Base-by-base conservation (phyloP, 2,888 invertebrate genomes). In the Oligia fasciuncula region DNA sequence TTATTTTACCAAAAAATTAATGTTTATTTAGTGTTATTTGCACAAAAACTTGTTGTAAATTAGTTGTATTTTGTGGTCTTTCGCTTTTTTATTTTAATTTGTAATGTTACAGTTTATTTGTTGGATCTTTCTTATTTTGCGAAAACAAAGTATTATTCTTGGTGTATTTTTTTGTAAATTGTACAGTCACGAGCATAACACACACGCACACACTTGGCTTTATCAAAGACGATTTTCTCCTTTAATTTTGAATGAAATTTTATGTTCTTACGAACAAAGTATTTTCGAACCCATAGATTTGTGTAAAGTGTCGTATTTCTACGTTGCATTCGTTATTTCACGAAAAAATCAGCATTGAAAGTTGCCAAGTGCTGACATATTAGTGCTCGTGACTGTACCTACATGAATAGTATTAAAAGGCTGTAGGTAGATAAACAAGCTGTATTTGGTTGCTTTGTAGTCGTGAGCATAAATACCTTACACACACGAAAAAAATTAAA, bases 1-100 rank as follows among this genome's bases (percentile, higher is more conserved):
- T 92, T 92, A 91, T 88, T 89, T 88, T 77, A 86, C 91, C 92
- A 91, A 92, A 92, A 90, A 86, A 43, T n/a, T 63, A 77, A 65
- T 83, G 66, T 80, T 86, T 85, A 83, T 87, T 88, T 86, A 82
- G 83, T 84, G 73, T 78, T 83, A 76, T 79, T 68, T 85, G 90
- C 90, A 91, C 89, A 91, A 90, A 88, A 77, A 90, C 75, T 88
- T 80, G 77, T 89, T 66, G 23, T 73, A 46, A 51, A 72, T 54
- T 79, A 60, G 70, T 60, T 67, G 43, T 86, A 57, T 57, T 60
- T 72, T 71, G 76, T 78, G 81, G 76, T 49, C 72, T 70, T 77
- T 68, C 67, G 77, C 62, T 76, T 62, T 49, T 40, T 14, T 13
- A 4, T 46, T 43, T 70, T 75, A 46, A 65, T 74, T 72, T 81